These are phyloP conservation scores for Diadema setosum DNA, from an alignment of 35 echinoderm and acorn worm genomes.

Conservation along the genomic window DNA sequence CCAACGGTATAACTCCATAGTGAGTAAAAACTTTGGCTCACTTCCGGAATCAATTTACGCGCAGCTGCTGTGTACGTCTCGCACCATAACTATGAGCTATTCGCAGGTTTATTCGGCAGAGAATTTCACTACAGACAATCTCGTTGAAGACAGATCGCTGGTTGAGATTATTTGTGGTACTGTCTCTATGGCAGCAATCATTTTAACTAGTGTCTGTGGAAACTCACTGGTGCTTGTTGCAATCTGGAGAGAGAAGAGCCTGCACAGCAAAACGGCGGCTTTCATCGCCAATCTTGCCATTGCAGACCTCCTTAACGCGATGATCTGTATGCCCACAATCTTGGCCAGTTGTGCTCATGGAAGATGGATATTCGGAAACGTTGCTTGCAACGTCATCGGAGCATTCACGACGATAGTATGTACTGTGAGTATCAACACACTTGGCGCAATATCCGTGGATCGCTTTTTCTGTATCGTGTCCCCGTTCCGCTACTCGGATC, in stretches of 20 bases:
- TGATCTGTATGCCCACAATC: slow-evolving; percentile 38
- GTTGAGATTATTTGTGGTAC: too few relatives aligned
- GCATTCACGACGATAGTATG: slow-evolving; percentile 5
- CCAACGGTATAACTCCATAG: too few relatives aligned
- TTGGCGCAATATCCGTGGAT: slow-evolving; percentile 63
- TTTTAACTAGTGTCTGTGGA: slow-evolving; percentile 39
- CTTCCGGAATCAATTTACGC: too few relatives aligned
- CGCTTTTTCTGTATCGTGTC: slow-evolving; percentile 61
- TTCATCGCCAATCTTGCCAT: slow-evolving; percentile 75
- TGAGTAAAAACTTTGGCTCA: too few relatives aligned
- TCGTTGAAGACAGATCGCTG: too few relatives aligned
- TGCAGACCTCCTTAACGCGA: slow-evolving; percentile 54
- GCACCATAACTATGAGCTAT: too few relatives aligned
- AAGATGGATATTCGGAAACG: slow-evolving; percentile 27
- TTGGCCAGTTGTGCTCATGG: slow-evolving; percentile 29
- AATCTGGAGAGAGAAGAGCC: slow-evolving; percentile 13
- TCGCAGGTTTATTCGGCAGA: too few relatives aligned
- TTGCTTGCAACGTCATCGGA: slow-evolving; percentile 39
- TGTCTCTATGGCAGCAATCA: slow-evolving; percentile 45
- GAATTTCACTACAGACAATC: too few relatives aligned
- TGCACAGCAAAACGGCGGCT: slow-evolving; percentile 56
- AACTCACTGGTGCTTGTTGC: slow-evolving; percentile 58
- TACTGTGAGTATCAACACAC: slow-evolving; percentile 52
- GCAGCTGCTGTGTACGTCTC: too few relatives aligned
- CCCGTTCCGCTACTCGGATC: slow-evolving; percentile 39